Evolutionary conservation across 2,113 vertebrate genomes (phyloP).

Genomic region (Naja naja): DNA sequence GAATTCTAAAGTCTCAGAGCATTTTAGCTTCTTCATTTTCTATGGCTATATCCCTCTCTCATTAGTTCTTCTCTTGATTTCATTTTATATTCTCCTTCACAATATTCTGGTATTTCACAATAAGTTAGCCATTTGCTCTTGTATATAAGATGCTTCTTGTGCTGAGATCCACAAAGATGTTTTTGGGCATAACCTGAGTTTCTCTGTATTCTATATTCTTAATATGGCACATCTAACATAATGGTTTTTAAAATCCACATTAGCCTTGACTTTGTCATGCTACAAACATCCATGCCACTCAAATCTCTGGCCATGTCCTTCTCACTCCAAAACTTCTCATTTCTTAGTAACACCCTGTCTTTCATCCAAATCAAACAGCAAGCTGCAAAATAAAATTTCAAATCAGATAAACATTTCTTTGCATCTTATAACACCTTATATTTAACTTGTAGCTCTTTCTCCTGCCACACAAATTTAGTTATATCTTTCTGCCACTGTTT

Average conservation of each 20-base stretch:
- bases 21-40: background rate
- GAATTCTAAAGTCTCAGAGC: background rate
- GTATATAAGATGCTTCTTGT: background rate
- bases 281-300: background rate
- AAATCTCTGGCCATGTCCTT: background rate
- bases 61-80: background rate
- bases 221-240: background rate
- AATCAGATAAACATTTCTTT: background rate
- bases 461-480: background rate
- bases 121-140: background rate
- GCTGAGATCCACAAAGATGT: background rate
- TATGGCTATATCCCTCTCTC: background rate
- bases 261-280: background rate
- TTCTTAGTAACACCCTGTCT: background rate
- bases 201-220: background rate
- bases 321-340: background rate
- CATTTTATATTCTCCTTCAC: background rate
- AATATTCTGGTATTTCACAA: background rate
- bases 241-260: background rate
- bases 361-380: background rate
- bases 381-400: background rate
- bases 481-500: background rate
- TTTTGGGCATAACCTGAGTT: background rate
- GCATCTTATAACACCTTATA: background rate
- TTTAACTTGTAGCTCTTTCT: background rate